A percentile compares a stretch with the other conserved stretches of the same genome.
These are phyloP conservation scores for Ammodramus savannarum DNA, from an alignment of 2,113 vertebrate species.

Conservation along the genomic window DNA sequence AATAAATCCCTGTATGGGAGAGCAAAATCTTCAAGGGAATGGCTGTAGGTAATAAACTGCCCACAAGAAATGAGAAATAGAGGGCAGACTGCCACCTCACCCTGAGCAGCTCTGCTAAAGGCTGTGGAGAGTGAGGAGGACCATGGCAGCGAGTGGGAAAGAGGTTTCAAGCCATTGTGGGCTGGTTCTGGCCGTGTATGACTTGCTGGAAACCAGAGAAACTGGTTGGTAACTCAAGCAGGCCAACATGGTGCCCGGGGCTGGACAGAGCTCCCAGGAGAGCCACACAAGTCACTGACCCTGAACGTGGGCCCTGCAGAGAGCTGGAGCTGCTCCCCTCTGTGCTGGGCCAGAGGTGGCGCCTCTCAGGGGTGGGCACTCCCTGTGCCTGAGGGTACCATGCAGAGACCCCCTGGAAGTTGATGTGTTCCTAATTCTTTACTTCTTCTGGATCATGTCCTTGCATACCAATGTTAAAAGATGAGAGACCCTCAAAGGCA, in stretches of 20 bases:
- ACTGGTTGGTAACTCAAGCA: background rate
- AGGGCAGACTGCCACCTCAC: background rate
- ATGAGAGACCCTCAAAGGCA: background rate
- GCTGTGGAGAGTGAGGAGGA: background rate
- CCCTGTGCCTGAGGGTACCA: accelerated
- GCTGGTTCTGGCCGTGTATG: background rate
- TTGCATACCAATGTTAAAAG: background rate
- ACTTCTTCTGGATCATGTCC: background rate
- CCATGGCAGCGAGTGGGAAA: background rate
- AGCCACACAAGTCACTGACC: background rate
- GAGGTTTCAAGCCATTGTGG: background rate
- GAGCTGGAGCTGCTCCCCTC: background rate
- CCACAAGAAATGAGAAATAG: background rate
- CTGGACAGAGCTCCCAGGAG: background rate
- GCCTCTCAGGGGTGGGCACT: background rate
- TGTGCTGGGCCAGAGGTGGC: background rate
- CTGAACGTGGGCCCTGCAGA: background rate
- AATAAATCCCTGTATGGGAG: background rate
- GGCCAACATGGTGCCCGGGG: background rate
- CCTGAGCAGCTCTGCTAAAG: background rate
- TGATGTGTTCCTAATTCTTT: background rate
- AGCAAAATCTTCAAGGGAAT: background rate
- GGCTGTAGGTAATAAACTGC: background rate
- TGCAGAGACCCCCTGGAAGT: background rate
- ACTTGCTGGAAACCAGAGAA: background rate